Evolutionary conservation across 1,140 invertebrate species (phyloP), one percentile per base, ranked within the genome.

Genomic region (Glomeris maerens): DNA sequence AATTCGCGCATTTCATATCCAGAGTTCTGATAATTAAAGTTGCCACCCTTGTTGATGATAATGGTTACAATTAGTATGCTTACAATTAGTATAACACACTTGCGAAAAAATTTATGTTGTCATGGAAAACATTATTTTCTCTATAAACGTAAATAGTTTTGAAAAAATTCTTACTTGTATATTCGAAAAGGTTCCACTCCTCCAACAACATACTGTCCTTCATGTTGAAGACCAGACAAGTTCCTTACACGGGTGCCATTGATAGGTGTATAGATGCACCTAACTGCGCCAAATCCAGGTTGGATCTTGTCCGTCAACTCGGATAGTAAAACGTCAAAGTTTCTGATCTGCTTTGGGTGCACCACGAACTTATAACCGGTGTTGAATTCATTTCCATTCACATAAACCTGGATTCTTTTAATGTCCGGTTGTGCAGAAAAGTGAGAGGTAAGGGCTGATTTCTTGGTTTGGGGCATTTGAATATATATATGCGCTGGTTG

Each of bases 161-260:
- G 10, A 46, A 26, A 46, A 7, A 27, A 4, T 10, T 31, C 21
- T 46, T 46, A 46, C 45, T 27, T 7, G 5, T 27, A 7, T 26
- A 27, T 46, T 4, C 23, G 40, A 48, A 48, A 48, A 4, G 17
- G 17, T 46, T 48, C 47, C 21, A 3, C 20, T 21, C 47, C 47
- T 38, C 28, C 28, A 39, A 36, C 47, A 7, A 48, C 47, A 48
- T 48, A 48, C 3, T 48, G 31, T 39, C 40, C n/a, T 22, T 48
- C 5, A 26, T 13, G 5, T 39, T 48, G n/a, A 20, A 48, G 17
- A 22, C 40, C 47, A 20, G 31, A 28, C 10, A 48, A 39, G 14
- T 17, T n/a, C 21, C 29, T 10, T 7, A 48, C 25, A 38, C 25
- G 31, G 17, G 27, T 10, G 3, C 47, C 47, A 20, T 48, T 39